phyloP scores from a whole-genome alignment of 23 tunicate species.

The Clavelina lepadiformis region DNA sequence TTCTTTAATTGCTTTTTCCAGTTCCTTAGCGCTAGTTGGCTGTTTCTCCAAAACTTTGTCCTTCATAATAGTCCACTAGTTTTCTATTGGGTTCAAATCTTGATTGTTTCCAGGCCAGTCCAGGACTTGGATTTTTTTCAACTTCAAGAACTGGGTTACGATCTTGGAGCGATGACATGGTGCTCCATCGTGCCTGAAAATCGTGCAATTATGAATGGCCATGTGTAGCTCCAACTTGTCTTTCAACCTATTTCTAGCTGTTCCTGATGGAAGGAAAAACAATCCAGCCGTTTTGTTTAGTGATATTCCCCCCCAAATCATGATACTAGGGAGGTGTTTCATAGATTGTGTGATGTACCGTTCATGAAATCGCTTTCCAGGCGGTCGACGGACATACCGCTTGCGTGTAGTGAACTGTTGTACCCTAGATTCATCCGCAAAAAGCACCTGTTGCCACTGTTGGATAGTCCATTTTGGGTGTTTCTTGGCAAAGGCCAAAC shows the following conservation, averaged over 20 bases:
- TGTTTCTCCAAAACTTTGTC: conserved; percentile 29
- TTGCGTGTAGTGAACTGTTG: conserved; percentile 16
- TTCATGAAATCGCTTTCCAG: conserved; percentile 14
- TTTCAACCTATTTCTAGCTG: conserved; percentile 14
- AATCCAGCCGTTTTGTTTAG: conserved; percentile 15
- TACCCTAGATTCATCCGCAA: conserved; percentile 15
- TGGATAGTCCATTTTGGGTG: conserved; percentile 11
- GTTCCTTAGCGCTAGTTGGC: conserved; percentile 19
- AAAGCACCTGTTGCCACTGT: conserved; percentile 16
- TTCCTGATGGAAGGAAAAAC: conserved; percentile 21
- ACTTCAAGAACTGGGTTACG: conserved; percentile 1
- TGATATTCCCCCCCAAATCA: conserved; percentile 18
- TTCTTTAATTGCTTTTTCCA: conserved; percentile 32
- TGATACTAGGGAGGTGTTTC: conserved; percentile 24
- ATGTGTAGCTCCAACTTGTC: conserved; percentile 14
- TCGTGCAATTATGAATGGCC: conserved; percentile 8
- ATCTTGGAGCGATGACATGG: conserved; percentile 18
- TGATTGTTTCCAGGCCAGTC: conserved; percentile 29
- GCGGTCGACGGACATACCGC: conserved; percentile 23
- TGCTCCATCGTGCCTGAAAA: conserved; percentile 24
- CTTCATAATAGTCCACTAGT: conserved; percentile 24
- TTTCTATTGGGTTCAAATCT: conserved; percentile 22
- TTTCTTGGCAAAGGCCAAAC: conserved; percentile 25
- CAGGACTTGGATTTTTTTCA: conserved; percentile 12
- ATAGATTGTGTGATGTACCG: conserved; percentile 10